Base-by-base conservation (phyloP, 2,113 vertebrate genomes). In the Notarius lentiginosus region DNA sequence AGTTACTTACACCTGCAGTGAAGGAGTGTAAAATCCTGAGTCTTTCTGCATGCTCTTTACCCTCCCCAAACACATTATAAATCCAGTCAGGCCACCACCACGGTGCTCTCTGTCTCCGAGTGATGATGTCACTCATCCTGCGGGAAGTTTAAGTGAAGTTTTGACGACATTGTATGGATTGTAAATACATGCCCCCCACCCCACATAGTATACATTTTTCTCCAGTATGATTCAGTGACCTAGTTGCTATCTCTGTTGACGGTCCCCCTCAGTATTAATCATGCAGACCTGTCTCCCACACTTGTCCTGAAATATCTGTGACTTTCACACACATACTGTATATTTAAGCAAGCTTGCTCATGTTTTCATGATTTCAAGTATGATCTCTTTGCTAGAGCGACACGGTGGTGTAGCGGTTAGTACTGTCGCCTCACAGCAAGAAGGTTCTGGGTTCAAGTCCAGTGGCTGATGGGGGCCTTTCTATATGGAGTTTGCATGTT, bases 51-150 rank as follows among this genome's bases (percentile, higher is more conserved):
- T 97, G 95, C 3, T 96, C 95, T 88, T 91, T 90, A 91, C 96
- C 96, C 88, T 95, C 92, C 79, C 92, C 92, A 47, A 94, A 92
- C 53, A 92, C 55, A 1, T 34, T 61, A 84, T 94, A 97, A 20
- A 92, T 7, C 89, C 91, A 22, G 30, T 97, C 91, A 89, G 91
- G 73, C 97, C 97, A 97, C 89, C 95, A 84, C 96, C 96, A 97
- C 10, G 96, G 96, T 73, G 91, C 89, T 88, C 92, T 94, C 90
- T 96, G 95, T 91, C 97, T 94, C 9, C 88, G 90, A 17, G 94
- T 89, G 82, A 96, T 89, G 53, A 96, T 87, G 56, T 97, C 96
- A 12, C 94, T 94, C 96, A 97, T 96, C 89, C 97, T 97, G 88
- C 55, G 49, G 81, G 56, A 12, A 56, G 20, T 5, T 51, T 24